Evolutionary conservation across 2,888 invertebrate species (phyloP), one percentile per base, ranked within the genome.

Genomic region (Branchellion lobata): DNA sequence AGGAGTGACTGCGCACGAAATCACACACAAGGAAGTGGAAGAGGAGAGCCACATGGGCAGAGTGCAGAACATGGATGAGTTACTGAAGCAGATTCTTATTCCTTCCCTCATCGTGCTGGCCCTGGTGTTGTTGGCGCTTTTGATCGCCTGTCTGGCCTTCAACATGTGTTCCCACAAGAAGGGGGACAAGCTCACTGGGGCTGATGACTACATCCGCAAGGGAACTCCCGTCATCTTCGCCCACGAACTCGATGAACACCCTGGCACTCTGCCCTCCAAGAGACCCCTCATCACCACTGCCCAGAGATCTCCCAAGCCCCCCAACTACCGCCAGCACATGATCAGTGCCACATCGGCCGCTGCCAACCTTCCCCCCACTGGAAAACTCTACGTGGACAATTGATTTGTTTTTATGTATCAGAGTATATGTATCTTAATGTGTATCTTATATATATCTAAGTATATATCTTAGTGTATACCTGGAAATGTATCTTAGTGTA

Each of bases 211-310:
- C 14, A 33, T 77, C 14, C 27, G 65, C 36, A 77, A 77, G n/a
- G 77, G 77, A 3, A 57, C 77, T 11, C 77, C 77, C 18, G 77
- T 77, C 31, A 77, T 77, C n/a, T 77, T 77, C 34, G 77, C 77
- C 0, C 77, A 77, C 34, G 77, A 77, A 34, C 36, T 77, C 11
- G 57, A 77, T 8, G 77, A 77, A 3, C 33, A 57, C 27, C 65
- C 34, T n/a, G 31, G 51, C 0, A 5, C 75, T 11, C n/a, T 51
- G 14, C 75, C 75, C 29, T 24, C 47, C 36, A 73, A 27, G 18
- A 29, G 65, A n/a, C 61, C 77, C 29, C 34, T 77, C 34, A 61
- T 77, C 34, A 27, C 61, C 24, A 24, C 36, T 5, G 73, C 36
- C 0, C 40, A 53, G 1, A n/a, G 31, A 0, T 77, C 77, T 0